Evolutionary conservation across 2,113 vertebrate species (phyloP), one percentile per base, ranked within the genome.

Genomic region (Hippoglossus stenolepis): DNA sequence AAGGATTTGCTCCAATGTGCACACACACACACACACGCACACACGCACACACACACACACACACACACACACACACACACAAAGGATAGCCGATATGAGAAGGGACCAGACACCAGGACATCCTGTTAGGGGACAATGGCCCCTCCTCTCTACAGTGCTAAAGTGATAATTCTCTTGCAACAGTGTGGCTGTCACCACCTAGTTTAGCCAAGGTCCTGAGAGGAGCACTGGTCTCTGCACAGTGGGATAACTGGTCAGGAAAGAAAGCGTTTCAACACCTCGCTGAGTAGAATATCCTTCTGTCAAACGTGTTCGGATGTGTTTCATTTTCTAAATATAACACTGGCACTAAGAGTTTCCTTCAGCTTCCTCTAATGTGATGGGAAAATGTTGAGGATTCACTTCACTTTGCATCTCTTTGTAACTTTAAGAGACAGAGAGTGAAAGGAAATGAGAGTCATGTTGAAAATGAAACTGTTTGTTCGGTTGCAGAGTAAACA

Each of bases 41-140:
- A 28, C 28, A 28, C 28, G 4, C 28, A 4, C 28, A 4, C 28
- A 28, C 28, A 31, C 31, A 31, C 31, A 31, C 31, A 31, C 67
- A 80, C 70, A 87, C 83, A 89, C 47, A 49, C 38, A 40, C 38
- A 81, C 20, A 77, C 21, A 64, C 67, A 77, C 70, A 87, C 83
- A 89, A 80, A 83, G 75, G 47, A 78, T 38, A 73, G 77, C 24
- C 51, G 43, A 47, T 60, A 59, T 77, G 86, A 83, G 87, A 43
- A 43, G 40, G 40, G 40, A 43, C 40, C 83, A 87, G 92, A 92
- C 77, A 94, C 90, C 93, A 94, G 93, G 92, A 94, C 92, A 94
- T 95, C 93, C 94, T 94, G 93, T 86, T 92, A 73, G 77, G 74
- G 76, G 86, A 94, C 90, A 91, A 92, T 86, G 63, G 80, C 43